These are phyloP conservation scores for Streblospio benedicti DNA, from an alignment of 1,140 invertebrate species.

Conservation along the genomic window DNA sequence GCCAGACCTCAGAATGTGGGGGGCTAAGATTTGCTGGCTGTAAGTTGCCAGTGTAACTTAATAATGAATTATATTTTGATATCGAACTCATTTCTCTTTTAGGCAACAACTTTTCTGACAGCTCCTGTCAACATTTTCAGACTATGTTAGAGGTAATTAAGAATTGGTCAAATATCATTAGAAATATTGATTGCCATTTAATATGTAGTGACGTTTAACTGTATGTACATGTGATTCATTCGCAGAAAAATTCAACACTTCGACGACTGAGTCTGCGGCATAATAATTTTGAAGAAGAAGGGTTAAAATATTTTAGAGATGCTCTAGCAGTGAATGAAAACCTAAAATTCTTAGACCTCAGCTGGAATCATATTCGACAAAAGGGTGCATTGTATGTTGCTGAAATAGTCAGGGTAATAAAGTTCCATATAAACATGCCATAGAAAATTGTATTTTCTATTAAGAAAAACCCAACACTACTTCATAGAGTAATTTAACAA, in stretches of 20 bases:
- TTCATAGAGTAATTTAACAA: no score
- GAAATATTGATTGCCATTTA: neutral
- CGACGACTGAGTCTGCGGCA: conserved; percentile 28
- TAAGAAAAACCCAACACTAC: no score
- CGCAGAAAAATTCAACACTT: conserved; percentile 26
- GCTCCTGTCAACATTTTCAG: conserved; percentile 26
- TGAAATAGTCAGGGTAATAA: conserved; percentile 29
- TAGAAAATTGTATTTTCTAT: neutral
- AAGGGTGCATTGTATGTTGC: conserved; percentile 31
- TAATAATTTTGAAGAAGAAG: conserved; percentile 29
- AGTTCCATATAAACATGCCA: neutral
- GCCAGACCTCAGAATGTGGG: no score
- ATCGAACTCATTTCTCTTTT: no score
- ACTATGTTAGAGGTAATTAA: conserved; percentile 15
- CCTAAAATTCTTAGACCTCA: conserved; percentile 32
- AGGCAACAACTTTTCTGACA: conserved; percentile 30
- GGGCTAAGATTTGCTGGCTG: no score
- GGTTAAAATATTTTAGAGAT: conserved; percentile 26
- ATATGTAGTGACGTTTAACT: conserved; percentile 21
- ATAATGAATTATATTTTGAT: no score
- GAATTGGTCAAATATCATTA: neutral
- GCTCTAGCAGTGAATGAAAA: conserved; percentile 34
- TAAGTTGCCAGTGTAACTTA: no score
- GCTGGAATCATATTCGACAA: conserved; percentile 38
- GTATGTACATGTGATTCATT: conserved; percentile 21